Conservation (phyloP, 2,113 vertebrate genomes). For the Perca flavescens region DNA sequence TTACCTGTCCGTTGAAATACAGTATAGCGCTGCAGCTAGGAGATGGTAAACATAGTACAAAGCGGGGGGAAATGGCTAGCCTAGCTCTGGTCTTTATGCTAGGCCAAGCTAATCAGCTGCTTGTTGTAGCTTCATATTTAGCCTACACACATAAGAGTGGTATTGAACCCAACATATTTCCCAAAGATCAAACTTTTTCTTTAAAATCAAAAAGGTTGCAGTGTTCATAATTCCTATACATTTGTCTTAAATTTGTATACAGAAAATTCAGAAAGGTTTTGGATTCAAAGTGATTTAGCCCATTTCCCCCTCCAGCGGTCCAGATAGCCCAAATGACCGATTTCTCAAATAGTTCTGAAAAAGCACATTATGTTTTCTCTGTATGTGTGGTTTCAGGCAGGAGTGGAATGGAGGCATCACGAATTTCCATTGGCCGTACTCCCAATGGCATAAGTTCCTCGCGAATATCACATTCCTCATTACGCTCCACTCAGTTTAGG, state of each 20-base stretch:
- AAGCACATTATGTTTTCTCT: conserved; percentile 19
- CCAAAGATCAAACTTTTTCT: background rate
- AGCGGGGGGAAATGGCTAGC: background rate
- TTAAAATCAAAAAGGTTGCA: background rate
- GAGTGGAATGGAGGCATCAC: conserved; percentile 62
- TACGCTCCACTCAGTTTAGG: conserved; percentile 75
- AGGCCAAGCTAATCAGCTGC: background rate
- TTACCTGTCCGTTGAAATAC: too few relatives aligned
- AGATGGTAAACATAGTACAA: background rate
- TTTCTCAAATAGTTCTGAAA: conserved; percentile 31
- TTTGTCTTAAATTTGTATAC: too few relatives aligned
- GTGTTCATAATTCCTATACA: background rate
- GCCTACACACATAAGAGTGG: background rate
- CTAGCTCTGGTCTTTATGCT: background rate
- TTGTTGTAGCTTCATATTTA: background rate
- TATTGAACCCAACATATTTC: background rate
- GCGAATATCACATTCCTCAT: conserved; percentile 78
- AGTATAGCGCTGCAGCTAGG: background rate
- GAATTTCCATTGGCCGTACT: conserved; percentile 59
- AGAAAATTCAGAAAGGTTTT: background rate
- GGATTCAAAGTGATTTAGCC: conserved; percentile 7
- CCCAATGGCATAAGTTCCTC: conserved; percentile 73
- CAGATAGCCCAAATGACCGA: conserved; percentile 3
- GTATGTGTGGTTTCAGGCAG: conserved; percentile 53
- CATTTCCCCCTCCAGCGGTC: conserved; percentile 8